phyloP scores from a whole-genome alignment of 2,888 invertebrate genomes.

The Phyllotreta cruciferae region DNA sequence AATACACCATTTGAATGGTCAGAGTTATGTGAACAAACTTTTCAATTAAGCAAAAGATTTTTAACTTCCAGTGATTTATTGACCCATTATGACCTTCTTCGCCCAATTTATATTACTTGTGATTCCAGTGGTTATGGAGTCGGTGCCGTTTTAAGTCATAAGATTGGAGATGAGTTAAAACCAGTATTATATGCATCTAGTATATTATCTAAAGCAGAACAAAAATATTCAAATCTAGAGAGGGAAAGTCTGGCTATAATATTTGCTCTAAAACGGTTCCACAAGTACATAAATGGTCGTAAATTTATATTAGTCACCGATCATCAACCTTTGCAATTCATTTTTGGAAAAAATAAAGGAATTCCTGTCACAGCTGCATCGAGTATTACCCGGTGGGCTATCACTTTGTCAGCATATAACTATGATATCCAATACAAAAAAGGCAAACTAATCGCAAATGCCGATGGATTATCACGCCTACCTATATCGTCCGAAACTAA shows the following conservation, averaged over 20 bases:
- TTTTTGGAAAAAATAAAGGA: constrained; percentile 39
- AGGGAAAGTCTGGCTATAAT: constrained; percentile 27
- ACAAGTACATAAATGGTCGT: constrained; percentile 20
- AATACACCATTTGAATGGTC: no score
- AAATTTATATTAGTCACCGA: constrained; percentile 32
- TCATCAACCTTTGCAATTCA: constrained; percentile 38
- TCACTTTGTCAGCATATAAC: no score
- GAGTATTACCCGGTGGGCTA: background rate
- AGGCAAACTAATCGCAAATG: no score
- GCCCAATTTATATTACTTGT: constrained; percentile 40
- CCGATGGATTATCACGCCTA: no score
- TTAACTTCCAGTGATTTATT: constrained; percentile 8
- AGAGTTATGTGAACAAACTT: background rate
- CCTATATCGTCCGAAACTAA: background rate
- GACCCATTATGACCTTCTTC: no score
- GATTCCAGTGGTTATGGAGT: constrained; percentile 43
- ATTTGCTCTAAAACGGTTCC: constrained; percentile 29
- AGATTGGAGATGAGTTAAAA: constrained; percentile 26
- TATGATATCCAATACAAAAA: no score
- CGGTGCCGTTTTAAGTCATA: constrained; percentile 42
- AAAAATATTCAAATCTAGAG: constrained; percentile 31
- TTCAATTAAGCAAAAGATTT: constrained; percentile 1
- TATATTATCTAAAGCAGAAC: constrained; percentile 21
- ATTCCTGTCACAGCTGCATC: constrained; percentile 36
- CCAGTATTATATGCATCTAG: constrained; percentile 29